A percentile compares a stretch with the other conserved stretches of the same genome.
These are phyloP conservation scores for Poeciliopsis turneri DNA, from an alignment of 2,797 vertebrate genomes.

Conservation along the genomic window DNA sequence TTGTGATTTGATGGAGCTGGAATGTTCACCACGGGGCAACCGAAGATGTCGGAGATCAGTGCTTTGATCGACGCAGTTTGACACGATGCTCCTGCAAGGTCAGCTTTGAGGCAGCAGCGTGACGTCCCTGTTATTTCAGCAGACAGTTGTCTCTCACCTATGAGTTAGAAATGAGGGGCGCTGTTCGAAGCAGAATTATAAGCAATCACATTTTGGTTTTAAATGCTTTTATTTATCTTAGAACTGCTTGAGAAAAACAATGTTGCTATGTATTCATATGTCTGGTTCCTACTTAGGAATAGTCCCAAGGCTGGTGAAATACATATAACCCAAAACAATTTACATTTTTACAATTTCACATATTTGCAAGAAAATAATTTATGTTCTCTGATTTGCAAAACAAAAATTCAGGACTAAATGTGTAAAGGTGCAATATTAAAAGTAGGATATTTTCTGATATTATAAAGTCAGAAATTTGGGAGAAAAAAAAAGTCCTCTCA, in stretches of 20 bases:
- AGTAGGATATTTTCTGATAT: too few species aligned
- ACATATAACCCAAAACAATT: too few species aligned
- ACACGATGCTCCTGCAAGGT: not conserved
- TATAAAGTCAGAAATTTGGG: too few species aligned
- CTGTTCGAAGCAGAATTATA: not conserved
- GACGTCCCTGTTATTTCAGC: not conserved
- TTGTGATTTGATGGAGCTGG: slow-evolving; percentile 5
- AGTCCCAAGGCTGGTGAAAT: too few species aligned
- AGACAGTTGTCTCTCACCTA: not conserved
- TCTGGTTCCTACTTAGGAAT: not conserved
- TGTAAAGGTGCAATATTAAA: too few species aligned
- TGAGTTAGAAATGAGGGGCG: not conserved
- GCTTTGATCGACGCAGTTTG: not conserved
- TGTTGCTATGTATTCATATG: not conserved
- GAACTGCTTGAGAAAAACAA: not conserved
- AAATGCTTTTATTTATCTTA: not conserved
- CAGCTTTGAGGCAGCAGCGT: not conserved
- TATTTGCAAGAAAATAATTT: too few species aligned
- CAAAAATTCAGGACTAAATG: too few species aligned
- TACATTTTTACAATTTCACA: too few species aligned
- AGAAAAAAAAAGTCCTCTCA: too few species aligned
- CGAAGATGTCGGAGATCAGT: too few species aligned
- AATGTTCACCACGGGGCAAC: not conserved
- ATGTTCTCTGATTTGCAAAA: too few species aligned
- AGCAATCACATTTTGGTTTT: not conserved